A percentile compares a stretch with the other conserved stretches of the same genome.
Conservation (phyloP, 2,113 vertebrate genomes). For the Nanorana parkeri region DNA sequence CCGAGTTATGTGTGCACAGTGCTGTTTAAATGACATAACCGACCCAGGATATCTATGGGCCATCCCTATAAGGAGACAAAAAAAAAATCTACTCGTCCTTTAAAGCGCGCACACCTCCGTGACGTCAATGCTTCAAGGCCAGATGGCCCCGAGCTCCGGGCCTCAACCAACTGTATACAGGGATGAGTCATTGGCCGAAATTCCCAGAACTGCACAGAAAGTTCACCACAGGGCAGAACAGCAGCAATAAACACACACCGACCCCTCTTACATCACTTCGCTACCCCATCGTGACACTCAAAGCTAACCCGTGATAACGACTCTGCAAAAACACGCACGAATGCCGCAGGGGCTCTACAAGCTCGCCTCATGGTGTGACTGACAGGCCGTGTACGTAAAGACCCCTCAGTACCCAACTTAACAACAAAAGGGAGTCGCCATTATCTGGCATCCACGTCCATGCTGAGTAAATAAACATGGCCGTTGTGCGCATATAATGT, state of each 20-base stretch:
- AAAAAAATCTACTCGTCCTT: neutral
- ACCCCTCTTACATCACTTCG: neutral
- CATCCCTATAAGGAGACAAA: too few species aligned
- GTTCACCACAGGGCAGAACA: conserved; percentile 31
- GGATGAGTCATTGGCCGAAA: neutral
- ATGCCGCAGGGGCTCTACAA: neutral
- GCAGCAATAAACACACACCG: neutral
- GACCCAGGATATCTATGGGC: too few species aligned
- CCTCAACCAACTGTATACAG: neutral
- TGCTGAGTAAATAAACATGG: neutral
- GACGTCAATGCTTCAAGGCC: conserved; percentile 28
- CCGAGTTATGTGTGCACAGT: too few species aligned
- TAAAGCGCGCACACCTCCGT: neutral
- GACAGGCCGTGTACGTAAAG: neutral
- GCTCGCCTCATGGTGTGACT: too few species aligned
- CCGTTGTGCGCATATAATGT: neutral
- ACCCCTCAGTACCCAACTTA: neutral
- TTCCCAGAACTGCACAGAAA: conserved; percentile 7
- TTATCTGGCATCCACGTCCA: neutral
- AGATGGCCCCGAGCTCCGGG: neutral
- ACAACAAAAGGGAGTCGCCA: neutral
- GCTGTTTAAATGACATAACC: too few species aligned
- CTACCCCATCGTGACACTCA: neutral
- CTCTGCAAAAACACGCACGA: neutral
- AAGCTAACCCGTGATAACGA: conserved; percentile 1